A percentile compares a stretch with the other conserved stretches of the same genome.
These are phyloP conservation scores for Helostoma temminkii DNA, from an alignment of 2,797 vertebrate genomes.

Conservation along the genomic window DNA sequence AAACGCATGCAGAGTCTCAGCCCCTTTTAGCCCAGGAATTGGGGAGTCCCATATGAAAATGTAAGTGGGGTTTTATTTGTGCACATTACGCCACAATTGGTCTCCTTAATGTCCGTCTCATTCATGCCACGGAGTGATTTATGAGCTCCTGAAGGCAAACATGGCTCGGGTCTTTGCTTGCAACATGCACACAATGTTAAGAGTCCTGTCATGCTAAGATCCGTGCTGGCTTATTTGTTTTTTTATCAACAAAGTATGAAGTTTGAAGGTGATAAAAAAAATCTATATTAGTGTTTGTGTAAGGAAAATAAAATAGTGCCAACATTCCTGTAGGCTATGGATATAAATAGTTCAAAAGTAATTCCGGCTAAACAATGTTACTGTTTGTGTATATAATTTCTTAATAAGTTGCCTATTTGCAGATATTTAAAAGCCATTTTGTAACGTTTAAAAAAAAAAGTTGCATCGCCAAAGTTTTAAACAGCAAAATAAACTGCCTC, in stretches of 20 bases:
- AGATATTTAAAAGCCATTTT: not conserved
- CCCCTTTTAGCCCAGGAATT: conserved; percentile 71
- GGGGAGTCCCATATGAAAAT: conserved; percentile 79
- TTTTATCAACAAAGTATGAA: conserved; percentile 26
- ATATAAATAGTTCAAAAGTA: not conserved
- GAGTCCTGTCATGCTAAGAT: conserved; percentile 54
- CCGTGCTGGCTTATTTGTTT: conserved; percentile 41
- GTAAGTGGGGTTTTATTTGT: conserved; percentile 87
- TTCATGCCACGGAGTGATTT: conserved; percentile 98
- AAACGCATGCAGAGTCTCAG: conserved; percentile 68
- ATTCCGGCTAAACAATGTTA: not conserved
- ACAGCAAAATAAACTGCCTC: accelerated
- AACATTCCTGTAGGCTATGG: not conserved
- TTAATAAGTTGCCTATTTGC: not conserved
- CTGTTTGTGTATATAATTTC: not conserved
- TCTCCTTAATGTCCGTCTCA: conserved; percentile 96
- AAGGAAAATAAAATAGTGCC: not conserved
- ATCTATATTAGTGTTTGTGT: not conserved
- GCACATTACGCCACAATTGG: conserved; percentile 94
- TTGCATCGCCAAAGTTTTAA: conserved; percentile 17
- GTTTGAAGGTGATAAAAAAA: conserved; percentile 42
- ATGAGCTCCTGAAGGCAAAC: conserved; percentile 91
- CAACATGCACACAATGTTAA: conserved; percentile 70
- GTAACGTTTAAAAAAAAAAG: not conserved
- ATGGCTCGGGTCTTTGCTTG: conserved; percentile 76